Evolutionary conservation across 2,113 vertebrate genomes (phyloP).

Genomic region (Dinomys branickii): DNA sequence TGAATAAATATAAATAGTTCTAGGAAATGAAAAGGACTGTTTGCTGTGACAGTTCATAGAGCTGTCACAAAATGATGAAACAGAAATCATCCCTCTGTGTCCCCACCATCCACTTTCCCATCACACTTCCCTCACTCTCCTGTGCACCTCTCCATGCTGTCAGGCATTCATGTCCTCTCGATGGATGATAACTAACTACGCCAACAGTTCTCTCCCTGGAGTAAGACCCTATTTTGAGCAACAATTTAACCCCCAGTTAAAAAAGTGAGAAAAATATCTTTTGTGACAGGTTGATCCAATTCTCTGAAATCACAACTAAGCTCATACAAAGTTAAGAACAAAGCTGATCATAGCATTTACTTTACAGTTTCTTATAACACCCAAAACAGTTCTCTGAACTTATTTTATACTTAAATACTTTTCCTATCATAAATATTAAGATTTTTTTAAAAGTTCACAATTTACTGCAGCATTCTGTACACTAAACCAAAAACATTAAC

Average conservation of each 20-base stretch:
- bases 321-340: constrained; percentile 18
- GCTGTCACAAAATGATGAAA: constrained; percentile 26
- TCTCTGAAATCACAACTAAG: not conserved
- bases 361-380: not conserved
- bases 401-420: not conserved
- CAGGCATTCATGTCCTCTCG: not conserved
- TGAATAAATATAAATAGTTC: constrained; percentile 20
- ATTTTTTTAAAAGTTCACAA: not conserved
- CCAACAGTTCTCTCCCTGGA: not conserved
- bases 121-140: not conserved
- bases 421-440: not conserved
- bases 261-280: constrained; percentile 10
- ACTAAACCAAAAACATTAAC: not conserved
- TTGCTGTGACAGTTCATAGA: constrained; percentile 26
- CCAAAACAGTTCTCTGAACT: constrained; percentile 9
- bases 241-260: not conserved
- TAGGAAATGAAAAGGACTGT: not conserved
- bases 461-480: not conserved
- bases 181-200: not conserved
- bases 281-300: not conserved
- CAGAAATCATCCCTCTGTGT: not conserved
- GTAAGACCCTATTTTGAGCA: not conserved
- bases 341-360: not conserved
- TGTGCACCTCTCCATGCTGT: not conserved
- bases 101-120: not conserved